A percentile compares a stretch with the other conserved stretches of the same genome.
These are phyloP conservation scores for Trissolcus brochymenae DNA, from an alignment of 2,888 invertebrate genomes.

Conservation along the genomic window DNA sequence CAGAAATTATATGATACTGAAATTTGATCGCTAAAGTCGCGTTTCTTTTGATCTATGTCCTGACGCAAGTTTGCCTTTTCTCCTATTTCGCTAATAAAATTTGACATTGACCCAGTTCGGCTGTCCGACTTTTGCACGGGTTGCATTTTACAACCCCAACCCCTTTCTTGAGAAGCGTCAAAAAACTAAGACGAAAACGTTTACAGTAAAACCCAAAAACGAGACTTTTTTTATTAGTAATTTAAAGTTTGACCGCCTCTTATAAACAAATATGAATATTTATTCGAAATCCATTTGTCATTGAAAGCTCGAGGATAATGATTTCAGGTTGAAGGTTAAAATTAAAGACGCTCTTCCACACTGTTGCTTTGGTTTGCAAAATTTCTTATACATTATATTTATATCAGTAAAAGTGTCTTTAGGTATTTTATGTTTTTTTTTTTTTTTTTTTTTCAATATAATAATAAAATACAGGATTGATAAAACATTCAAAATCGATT, in stretches of 20 bases:
- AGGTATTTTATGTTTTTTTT: no score
- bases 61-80: constrained; percentile 9
- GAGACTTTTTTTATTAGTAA: no score
- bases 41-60: neutral
- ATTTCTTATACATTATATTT: no score
- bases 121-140: constrained; percentile 24
- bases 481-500: neutral
- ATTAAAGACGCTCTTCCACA: no score
- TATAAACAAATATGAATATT: neutral
- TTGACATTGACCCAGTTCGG: constrained; percentile 24
- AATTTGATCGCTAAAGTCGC: neutral
- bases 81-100: constrained; percentile 5
- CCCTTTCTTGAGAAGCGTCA: no score
- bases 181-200: neutral
- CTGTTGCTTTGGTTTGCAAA: no score
- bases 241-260: no score
- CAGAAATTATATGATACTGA: no score
- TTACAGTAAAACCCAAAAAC: neutral
- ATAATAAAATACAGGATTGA: neutral
- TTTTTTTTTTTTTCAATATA: no score
- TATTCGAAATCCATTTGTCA: constrained; percentile 7
- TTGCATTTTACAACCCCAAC: neutral
- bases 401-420: no score
- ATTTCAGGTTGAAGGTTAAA: constrained; percentile 26
- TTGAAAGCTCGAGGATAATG: constrained; percentile 13